Conservation (phyloP, 1,140 invertebrate species). For the Harlomillsia oculata region DNA sequence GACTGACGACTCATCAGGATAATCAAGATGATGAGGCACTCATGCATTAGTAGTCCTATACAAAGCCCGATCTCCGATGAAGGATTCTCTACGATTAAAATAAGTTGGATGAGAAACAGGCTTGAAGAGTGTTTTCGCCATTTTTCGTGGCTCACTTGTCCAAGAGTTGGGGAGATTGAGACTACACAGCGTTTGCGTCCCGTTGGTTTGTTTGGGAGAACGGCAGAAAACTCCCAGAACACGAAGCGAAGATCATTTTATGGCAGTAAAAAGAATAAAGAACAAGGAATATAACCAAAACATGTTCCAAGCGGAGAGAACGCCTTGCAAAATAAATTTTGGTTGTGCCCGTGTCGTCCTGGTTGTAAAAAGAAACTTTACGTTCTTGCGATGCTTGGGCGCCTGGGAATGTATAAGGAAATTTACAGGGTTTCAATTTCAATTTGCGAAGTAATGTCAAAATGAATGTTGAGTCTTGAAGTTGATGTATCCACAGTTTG, state of each 20-base stretch:
- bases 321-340: neutral
- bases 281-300: neutral
- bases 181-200: too few species aligned
- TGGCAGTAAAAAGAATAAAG: neutral
- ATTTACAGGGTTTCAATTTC: conserved; percentile 5
- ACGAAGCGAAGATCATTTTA: neutral
- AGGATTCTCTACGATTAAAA: too few species aligned
- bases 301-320: neutral
- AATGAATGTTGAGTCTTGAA: neutral
- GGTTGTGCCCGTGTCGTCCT: conserved; percentile 1
- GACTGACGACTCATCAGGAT: too few species aligned
- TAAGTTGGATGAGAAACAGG: too few species aligned
- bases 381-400: neutral
- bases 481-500: neutral
- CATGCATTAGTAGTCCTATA: too few species aligned
- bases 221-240: neutral
- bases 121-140: too few species aligned
- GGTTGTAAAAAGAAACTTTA: neutral
- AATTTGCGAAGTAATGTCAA: conserved; percentile 4
- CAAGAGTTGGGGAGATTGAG: too few species aligned
- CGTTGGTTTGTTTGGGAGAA: neutral
- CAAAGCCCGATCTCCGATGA: too few species aligned
- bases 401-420: neutral
- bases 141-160: too few species aligned
- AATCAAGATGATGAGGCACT: too few species aligned